Base-by-base conservation (phyloP, 2,888 invertebrate genomes). In the Eueremaeus valkanovi region DNA sequence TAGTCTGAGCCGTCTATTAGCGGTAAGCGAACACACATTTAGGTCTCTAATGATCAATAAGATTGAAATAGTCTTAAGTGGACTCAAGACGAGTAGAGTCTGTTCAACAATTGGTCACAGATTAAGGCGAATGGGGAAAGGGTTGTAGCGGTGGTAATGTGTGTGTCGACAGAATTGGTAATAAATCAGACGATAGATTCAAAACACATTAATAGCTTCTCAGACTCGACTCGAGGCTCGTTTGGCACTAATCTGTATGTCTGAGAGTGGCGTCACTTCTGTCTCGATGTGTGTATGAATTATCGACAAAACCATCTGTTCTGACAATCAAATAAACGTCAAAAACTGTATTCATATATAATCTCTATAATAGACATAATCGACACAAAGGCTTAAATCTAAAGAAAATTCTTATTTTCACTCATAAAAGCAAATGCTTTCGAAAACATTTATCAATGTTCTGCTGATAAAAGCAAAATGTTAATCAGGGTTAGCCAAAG, bases 11-110 rank as follows among this genome's bases (percentile, higher is more conserved):
- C 27, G 55, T 27, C 55, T 55, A 55, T 55, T 55, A 55, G 55
- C 29, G 61, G 11, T 18, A 61, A 24, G 33, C 29, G 51, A 9
- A 51, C 51, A 21, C 51, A 51, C 31, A 61, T 61, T 61, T 29
- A 31, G 61, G 16, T 24, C 61, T 5, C 33, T 29, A 61, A 61
- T 33, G 61, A 61, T 61, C 61, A n/a, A 61, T 61, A 61, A 61
- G 61, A 31, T 13, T 29, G 61, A 29, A 31, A 61, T 61, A 61
- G 61, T 33, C 29, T 61, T 61, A 61, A 61, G 33, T 31, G 61
- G 33, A 29, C 61, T 61, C 31, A n/a, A n/a, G n/a, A 61, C 61
- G 61, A 61, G 5, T 31, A 31, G 31, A 13, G 21, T n/a, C 6
- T 51, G 8, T 5, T 9, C 6, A 24, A 3, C 61, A 61, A 61